These are phyloP conservation scores for Fulmarus glacialis DNA, from an alignment of 2,113 vertebrate genomes.

Conservation along the genomic window DNA sequence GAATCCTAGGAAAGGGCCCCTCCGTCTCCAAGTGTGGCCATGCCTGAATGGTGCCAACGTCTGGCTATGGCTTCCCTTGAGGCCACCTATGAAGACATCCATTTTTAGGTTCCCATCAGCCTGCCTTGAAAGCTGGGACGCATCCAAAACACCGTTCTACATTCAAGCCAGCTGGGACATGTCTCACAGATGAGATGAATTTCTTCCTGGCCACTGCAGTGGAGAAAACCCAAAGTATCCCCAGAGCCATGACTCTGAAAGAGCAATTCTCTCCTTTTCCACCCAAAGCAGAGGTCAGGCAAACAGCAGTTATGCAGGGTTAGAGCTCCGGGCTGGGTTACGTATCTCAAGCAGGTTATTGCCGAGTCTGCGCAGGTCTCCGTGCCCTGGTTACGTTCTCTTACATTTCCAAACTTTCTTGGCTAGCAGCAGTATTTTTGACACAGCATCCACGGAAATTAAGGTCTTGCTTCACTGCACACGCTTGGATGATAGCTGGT, in stretches of 20 bases:
- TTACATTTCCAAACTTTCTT: not conserved
- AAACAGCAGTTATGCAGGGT: not conserved
- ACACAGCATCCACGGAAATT: not conserved
- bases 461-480: not conserved
- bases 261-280: not conserved
- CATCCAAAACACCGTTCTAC: not conserved
- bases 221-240: not conserved
- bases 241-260: fast-evolving
- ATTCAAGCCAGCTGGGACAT: not conserved
- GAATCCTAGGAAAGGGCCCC: not conserved
- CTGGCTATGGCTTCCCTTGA: not conserved
- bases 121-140: not conserved
- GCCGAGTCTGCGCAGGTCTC: not conserved
- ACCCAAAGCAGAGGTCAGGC: not conserved
- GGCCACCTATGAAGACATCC: not conserved
- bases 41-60: not conserved
- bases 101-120: not conserved
- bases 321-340: not conserved
- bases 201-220: not conserved
- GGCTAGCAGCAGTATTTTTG: not conserved
- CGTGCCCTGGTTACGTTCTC: fast-evolving
- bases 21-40: not conserved
- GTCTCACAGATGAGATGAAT: not conserved
- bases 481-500: not conserved
- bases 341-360: not conserved